Percentiles rank a stretch among this genome's conserved stretches.
These are phyloP conservation scores for Petromus typicus DNA, from an alignment of 2,113 vertebrate genomes.

Conservation along the genomic window DNA sequence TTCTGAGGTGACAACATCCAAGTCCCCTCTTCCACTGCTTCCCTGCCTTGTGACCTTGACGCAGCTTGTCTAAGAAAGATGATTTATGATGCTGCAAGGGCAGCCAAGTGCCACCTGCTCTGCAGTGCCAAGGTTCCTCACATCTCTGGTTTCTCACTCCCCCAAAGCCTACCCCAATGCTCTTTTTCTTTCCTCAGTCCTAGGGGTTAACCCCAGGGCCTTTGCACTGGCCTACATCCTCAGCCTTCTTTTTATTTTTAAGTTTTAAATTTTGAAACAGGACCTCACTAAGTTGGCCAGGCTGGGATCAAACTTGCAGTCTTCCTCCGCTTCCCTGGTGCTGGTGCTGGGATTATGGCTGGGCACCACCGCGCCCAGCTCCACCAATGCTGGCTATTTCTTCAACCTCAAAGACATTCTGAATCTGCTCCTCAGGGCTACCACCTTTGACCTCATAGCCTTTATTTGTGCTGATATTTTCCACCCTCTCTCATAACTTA, in stretches of 20 bases:
- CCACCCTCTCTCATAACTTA: background rate
- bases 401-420: background rate
- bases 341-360: background rate
- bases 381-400: background rate
- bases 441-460: background rate
- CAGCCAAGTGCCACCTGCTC: background rate
- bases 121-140: background rate
- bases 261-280: background rate
- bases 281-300: background rate
- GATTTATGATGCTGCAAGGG: no score
- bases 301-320: background rate
- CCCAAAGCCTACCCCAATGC: background rate
- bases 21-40: fast-evolving
- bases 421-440: background rate
- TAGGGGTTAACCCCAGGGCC: background rate
- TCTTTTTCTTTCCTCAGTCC: background rate
- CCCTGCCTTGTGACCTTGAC: background rate
- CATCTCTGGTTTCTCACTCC: background rate
- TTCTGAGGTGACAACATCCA: background rate
- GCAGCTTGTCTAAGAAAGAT: background rate
- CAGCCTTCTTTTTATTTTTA: background rate
- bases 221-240: background rate
- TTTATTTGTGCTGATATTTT: background rate
- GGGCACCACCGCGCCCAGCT: background rate
- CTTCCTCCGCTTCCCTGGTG: background rate